A percentile compares a stretch with the other conserved stretches of the same genome.
Evolutionary conservation across 2,113 vertebrate genomes (phyloP).

Genomic region (Thamnophis sirtalis): DNA sequence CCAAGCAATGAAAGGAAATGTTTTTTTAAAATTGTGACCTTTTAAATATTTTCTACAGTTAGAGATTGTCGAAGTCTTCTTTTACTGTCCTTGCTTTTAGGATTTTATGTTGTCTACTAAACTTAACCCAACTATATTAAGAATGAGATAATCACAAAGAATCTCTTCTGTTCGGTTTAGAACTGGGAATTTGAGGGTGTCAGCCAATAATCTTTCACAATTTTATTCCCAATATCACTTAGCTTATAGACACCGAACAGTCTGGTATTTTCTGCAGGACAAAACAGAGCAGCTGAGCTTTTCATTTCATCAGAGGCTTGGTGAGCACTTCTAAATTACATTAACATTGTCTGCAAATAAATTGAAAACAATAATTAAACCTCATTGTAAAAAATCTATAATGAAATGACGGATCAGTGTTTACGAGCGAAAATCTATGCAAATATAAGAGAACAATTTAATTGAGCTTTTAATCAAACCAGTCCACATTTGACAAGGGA

Average conservation of each 20-base stretch:
- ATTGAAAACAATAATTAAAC: conserved; percentile 49
- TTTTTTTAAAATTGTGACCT: background rate
- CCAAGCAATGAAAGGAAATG: background rate
- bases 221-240: conserved; percentile 32
- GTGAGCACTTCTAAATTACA: conserved; percentile 20
- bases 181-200: conserved; percentile 20
- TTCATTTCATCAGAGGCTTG: background rate
- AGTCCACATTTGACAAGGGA: conserved; percentile 14
- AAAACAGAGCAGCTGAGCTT: background rate
- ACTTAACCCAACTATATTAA: background rate
- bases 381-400: conserved; percentile 17
- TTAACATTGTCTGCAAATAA: conserved; percentile 33
- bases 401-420: conserved; percentile 36
- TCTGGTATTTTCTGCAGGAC: conserved; percentile 37
- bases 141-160: background rate
- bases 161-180: background rate
- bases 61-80: background rate
- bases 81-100: background rate
- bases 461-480: conserved; percentile 54
- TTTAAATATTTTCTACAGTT: background rate
- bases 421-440: conserved; percentile 28
- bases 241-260: conserved; percentile 6
- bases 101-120: background rate
- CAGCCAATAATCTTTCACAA: conserved; percentile 32
- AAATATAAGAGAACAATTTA: conserved; percentile 38